These are phyloP conservation scores for Paracanthobrama guichenoti DNA, from an alignment of 2,113 vertebrate species.

Conservation along the genomic window DNA sequence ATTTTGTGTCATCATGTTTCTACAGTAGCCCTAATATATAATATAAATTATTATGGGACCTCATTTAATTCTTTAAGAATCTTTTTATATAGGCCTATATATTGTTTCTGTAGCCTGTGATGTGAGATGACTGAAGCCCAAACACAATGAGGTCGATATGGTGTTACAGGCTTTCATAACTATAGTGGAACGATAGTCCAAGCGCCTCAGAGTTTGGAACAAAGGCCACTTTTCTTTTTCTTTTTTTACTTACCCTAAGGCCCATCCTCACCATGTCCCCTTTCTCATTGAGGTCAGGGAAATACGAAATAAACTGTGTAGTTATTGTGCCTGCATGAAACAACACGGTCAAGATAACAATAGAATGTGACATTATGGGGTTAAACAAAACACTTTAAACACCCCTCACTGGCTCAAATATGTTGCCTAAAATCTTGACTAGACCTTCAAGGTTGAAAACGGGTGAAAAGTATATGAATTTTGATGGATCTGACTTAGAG, in stretches of 20 bases:
- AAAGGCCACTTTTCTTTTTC: not conserved
- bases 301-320: not conserved
- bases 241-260: not conserved
- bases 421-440: not conserved
- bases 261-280: slow-evolving; percentile 3
- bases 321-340: not conserved
- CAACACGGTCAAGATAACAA: slow-evolving; percentile 16
- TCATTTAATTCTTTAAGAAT: too few species aligned
- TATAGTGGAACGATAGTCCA: not conserved
- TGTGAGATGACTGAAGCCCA: not conserved
- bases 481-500: not conserved
- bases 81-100: too few species aligned
- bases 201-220: slow-evolving; percentile 6
- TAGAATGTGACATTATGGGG: not conserved
- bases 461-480: not conserved
- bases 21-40: too few species aligned
- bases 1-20: too few species aligned
- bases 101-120: too few species aligned
- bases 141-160: slow-evolving; percentile 3
- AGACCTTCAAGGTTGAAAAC: not conserved
- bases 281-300: slow-evolving; percentile 7
- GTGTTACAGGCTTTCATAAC: not conserved
- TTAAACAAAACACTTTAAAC: not conserved
- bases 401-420: not conserved
- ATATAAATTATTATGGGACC: too few species aligned